Percentiles rank a stretch among this genome's conserved stretches.
These are phyloP conservation scores for Heteronetta atricapilla DNA, from an alignment of 2,113 vertebrate genomes.

Conservation along the genomic window DNA sequence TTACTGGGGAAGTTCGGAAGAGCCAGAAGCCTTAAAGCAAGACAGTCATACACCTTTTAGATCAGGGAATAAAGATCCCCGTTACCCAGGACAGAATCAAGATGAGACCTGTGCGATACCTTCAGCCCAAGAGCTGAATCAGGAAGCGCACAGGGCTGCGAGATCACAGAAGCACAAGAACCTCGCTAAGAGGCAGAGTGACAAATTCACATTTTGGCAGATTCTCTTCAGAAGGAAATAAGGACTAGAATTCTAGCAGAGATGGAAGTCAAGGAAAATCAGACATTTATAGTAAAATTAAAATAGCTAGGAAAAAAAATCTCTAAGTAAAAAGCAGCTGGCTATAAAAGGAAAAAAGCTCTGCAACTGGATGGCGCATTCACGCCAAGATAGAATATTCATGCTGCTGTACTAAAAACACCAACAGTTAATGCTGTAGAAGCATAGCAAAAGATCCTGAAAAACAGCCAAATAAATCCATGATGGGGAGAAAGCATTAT, in stretches of 20 bases:
- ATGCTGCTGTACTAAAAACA: background rate
- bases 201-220: fast-evolving
- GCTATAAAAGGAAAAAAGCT: background rate
- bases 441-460: background rate
- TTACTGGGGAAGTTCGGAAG: background rate
- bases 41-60: background rate
- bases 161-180: background rate
- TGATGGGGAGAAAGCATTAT: background rate
- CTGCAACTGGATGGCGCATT: background rate
- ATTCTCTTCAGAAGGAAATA: background rate
- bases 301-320: background rate
- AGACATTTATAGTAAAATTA: background rate
- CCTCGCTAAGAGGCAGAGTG: background rate
- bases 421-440: background rate
- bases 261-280: background rate
- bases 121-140: background rate
- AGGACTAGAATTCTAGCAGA: background rate
- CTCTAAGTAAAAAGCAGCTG: background rate
- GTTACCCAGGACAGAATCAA: background rate
- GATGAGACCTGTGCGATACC: background rate
- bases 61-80: background rate
- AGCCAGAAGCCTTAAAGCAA: background rate
- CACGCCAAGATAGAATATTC: background rate
- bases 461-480: background rate
- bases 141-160: fast-evolving